Evolutionary conservation across 2,888 invertebrate genomes (phyloP).

Genomic region (Thelaira solivaga): DNA sequence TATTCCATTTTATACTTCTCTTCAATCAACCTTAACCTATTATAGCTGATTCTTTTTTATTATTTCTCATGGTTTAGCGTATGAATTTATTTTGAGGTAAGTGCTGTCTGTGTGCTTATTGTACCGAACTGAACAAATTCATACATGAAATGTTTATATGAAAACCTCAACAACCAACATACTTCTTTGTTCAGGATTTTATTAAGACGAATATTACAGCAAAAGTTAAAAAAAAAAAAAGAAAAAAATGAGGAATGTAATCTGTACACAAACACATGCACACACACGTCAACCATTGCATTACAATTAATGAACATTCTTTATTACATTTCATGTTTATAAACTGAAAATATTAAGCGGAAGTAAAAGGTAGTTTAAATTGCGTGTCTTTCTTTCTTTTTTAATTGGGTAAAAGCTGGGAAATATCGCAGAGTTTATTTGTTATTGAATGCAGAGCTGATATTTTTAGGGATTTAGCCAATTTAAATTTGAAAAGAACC

Average conservation of each 20-base stretch:
- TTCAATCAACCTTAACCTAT: background rate
- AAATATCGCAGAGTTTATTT: too few relatives aligned
- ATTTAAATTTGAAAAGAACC: background rate
- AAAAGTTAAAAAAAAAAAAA: background rate
- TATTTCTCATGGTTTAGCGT: background rate
- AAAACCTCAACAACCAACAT: constrained; percentile 53
- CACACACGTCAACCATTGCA: background rate
- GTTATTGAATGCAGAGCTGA: too few relatives aligned
- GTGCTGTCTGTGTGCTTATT: constrained; percentile 1
- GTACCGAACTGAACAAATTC: background rate
- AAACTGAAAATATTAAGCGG: background rate
- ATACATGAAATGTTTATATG: constrained; percentile 22
- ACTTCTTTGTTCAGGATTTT: constrained; percentile 42
- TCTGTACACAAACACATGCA: background rate
- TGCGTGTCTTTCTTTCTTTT: too few relatives aligned
- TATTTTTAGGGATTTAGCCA: too few relatives aligned
- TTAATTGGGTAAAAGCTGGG: too few relatives aligned
- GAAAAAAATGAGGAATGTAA: constrained; percentile 11
- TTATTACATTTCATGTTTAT: background rate
- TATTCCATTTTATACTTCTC: too few relatives aligned
- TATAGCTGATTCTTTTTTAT: background rate
- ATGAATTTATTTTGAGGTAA: constrained; percentile 26
- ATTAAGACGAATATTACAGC: constrained; percentile 46
- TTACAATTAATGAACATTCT: too few relatives aligned
- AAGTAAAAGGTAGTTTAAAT: too few relatives aligned